Conservation (phyloP, 2,797 vertebrate species). For the Corythornis leucogaster region DNA sequence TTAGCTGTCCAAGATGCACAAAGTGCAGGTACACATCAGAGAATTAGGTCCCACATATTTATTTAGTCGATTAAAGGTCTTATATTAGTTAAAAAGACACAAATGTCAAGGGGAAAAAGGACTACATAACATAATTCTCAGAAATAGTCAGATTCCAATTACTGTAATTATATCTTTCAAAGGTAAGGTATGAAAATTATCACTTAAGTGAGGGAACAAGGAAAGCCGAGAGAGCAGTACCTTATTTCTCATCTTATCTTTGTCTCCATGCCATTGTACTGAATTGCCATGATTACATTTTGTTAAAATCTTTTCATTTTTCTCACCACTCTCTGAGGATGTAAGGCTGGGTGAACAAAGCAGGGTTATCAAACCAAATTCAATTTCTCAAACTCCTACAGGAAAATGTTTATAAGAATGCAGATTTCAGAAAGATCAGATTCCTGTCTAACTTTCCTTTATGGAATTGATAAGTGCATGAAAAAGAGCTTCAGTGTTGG, state of each 20-base stretch:
- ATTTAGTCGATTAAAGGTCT: slow-evolving; percentile 61
- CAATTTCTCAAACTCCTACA: slow-evolving; percentile 47
- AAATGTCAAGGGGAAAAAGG: slow-evolving; percentile 36
- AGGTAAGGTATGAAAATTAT: slow-evolving; percentile 65
- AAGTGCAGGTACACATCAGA: background rate
- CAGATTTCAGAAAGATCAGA: slow-evolving; percentile 35
- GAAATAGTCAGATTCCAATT: slow-evolving; percentile 72
- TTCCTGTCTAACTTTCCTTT: slow-evolving; percentile 9
- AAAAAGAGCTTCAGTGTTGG: background rate
- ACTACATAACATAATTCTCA: slow-evolving; percentile 43
- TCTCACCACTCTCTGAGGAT: slow-evolving; percentile 29
- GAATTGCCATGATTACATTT: slow-evolving; percentile 67
- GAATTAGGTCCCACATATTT: background rate
- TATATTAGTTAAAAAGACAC: slow-evolving; percentile 61
- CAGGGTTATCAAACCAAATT: slow-evolving; percentile 46
- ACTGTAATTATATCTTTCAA: slow-evolving; percentile 77
- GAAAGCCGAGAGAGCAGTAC: slow-evolving; percentile 25
- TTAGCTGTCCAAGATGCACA: background rate
- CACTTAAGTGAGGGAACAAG: slow-evolving; percentile 39
- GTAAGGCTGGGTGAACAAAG: slow-evolving; percentile 57
- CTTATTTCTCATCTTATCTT: slow-evolving; percentile 70
- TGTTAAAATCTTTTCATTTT: slow-evolving; percentile 56
- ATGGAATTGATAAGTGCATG: background rate
- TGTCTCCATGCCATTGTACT: slow-evolving; percentile 53
- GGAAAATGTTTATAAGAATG: slow-evolving; percentile 60